Conservation (phyloP, 2,888 invertebrate species). For the Microdon myrmicae region DNA sequence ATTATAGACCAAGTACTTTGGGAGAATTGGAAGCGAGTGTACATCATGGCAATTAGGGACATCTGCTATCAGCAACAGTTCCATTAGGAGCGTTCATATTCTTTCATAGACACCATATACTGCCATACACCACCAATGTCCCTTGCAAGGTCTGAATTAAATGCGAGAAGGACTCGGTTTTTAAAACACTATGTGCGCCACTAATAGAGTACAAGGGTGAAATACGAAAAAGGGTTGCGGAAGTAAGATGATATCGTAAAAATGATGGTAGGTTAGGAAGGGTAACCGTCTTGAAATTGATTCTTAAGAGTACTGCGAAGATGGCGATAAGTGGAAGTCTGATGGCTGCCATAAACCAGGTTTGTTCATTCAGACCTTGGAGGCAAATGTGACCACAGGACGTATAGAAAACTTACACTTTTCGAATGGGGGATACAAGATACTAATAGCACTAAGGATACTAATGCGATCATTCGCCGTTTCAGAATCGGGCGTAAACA, state of each 20-base stretch:
- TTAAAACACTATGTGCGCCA: constrained; percentile 1
- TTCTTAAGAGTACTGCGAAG: constrained; percentile 14
- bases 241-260: constrained; percentile 15
- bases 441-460: no score
- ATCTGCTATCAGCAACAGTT: constrained; percentile 22
- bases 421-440: no score
- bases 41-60: constrained; percentile 36
- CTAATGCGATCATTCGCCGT: no score
- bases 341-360: no score
- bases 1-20: neutral
- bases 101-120: constrained; percentile 3
- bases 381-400: no score
- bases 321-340: no score
- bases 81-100: neutral
- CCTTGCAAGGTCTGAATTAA: constrained; percentile 34
- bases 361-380: no score
- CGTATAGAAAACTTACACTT: no score
- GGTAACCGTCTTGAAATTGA: constrained; percentile 30
- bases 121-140: no score
- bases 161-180: constrained; percentile 23
- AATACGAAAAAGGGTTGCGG: constrained; percentile 2
- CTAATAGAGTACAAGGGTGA: neutral
- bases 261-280: constrained; percentile 12
- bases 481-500: no score
- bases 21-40: constrained; percentile 12